Evolutionary conservation across 2,113 vertebrate genomes (phyloP).

Genomic region (Platichthys stellatus): DNA sequence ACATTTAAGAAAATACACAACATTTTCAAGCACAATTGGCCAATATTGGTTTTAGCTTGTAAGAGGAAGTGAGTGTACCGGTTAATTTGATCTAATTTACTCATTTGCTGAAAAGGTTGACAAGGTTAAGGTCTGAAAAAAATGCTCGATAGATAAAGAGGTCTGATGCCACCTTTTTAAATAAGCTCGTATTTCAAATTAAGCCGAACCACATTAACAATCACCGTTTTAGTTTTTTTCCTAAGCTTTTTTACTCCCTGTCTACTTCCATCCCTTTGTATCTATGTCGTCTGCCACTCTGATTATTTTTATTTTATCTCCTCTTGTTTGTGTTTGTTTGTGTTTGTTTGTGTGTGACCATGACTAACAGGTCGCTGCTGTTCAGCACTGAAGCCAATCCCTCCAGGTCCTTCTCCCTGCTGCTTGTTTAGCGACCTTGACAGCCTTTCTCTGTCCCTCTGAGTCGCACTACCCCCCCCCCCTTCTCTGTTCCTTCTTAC

Average conservation of each 20-base stretch:
- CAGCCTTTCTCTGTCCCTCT: constrained; percentile 72
- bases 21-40: constrained; percentile 48
- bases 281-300: constrained; percentile 48
- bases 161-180: neutral
- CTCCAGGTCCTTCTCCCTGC: constrained; percentile 72
- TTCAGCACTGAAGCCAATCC: constrained; percentile 73
- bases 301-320: constrained; percentile 47
- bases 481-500: constrained; percentile 40
- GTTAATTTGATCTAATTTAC: too few relatives aligned
- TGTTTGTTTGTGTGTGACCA: constrained; percentile 63
- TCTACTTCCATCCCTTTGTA: constrained; percentile 24
- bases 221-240: too few relatives aligned
- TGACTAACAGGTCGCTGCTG: constrained; percentile 79
- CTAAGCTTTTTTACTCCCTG: neutral
- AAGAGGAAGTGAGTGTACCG: too few relatives aligned
- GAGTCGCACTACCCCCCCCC: constrained; percentile 56
- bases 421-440: constrained; percentile 79
- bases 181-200: neutral
- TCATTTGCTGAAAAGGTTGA: too few relatives aligned
- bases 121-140: too few relatives aligned
- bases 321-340: constrained; percentile 13
- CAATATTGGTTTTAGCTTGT: constrained; percentile 45
- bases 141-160: too few relatives aligned
- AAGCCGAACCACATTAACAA: neutral
- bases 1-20: constrained; percentile 37